phyloP scores from a whole-genome alignment of 2,888 invertebrate genomes.

The Apantesis nais region DNA sequence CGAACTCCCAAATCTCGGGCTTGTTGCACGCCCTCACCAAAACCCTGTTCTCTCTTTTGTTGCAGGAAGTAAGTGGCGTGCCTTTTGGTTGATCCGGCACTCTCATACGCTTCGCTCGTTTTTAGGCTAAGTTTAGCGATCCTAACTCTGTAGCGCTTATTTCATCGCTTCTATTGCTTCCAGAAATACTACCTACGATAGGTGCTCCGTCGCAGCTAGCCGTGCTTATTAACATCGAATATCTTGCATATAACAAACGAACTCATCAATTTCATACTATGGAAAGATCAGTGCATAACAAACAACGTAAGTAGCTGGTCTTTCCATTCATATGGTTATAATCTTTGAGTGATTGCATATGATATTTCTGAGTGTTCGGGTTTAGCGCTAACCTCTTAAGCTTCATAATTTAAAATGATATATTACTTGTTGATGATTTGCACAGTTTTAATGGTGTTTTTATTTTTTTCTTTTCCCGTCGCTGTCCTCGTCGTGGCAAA shows the following conservation, averaged over 20 bases:
- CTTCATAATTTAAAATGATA: conserved; percentile 56
- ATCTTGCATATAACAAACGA: conserved; percentile 59
- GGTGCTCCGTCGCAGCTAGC: conserved; percentile 60
- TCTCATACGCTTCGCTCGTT: conserved; percentile 77
- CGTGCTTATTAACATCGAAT: conserved; percentile 62
- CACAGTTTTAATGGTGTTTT: conserved; percentile 63
- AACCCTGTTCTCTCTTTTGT: conserved; percentile 81
- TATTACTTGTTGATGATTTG: conserved; percentile 46
- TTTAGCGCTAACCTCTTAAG: conserved; percentile 62
- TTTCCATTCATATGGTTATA: conserved; percentile 50
- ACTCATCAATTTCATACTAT: conserved; percentile 41
- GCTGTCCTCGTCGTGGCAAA: conserved; percentile 71
- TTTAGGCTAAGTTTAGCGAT: conserved; percentile 73
- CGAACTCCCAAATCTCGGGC: conserved; percentile 66
- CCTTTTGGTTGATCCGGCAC: conserved; percentile 82
- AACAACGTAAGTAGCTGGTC: conserved; percentile 63
- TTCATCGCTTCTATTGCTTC: conserved; percentile 75
- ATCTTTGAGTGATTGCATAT: conserved; percentile 42
- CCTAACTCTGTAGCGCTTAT: conserved; percentile 77
- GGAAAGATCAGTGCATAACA: conserved; percentile 57
- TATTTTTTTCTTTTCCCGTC: conserved; percentile 71
- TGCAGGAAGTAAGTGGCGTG: conserved; percentile 86
- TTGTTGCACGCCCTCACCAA: conserved; percentile 80
- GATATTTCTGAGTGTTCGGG: conserved; percentile 40
- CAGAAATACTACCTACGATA: conserved; percentile 61